Evolutionary conservation across 2,797 vertebrate species (phyloP), one percentile per base, ranked within the genome.

Genomic region (Enteromius fasciolatus): DNA sequence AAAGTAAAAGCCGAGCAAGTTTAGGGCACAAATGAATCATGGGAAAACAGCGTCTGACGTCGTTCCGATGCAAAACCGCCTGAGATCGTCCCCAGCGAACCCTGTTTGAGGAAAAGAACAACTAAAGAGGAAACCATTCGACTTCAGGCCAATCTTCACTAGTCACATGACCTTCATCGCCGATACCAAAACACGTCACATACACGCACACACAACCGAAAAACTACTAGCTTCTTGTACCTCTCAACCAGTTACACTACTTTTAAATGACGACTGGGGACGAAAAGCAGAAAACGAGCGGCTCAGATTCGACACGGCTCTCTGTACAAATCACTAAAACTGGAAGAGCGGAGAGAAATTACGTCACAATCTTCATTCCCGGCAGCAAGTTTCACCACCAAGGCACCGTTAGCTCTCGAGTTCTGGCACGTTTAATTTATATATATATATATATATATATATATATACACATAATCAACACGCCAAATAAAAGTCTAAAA

Each of bases 211-310:
- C 68, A 69, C 59, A 52, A 82, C 8, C 28, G 36, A 36, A 84
- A 44, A 39, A 82, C 75, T 54, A 61, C 82, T 69, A 80, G 81
- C 84, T 46, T 54, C 57, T 78, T 85, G 93, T 94, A 94, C 92
- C 93, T 92, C 93, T 90, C 90, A 86, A 93, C 91, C 90, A 90
- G 88, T 91, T 88, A 90, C 90, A 90, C 90, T 91, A 92, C 92
- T 93, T 91, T 94, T 15, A 46, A 66, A 67, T 36, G 7, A 63
- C 61, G 25, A 10, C 20, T 52, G 76, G 46, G 46, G 31, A 39
- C 44, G 9, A 41, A 75, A 50, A 54, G 6, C 11, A n/a, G 12
- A 77, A 59, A n/a, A 41, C 2, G 15, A 33, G 61, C 54, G 39
- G 78, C 78, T 72, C 78, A 72, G 67, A 80, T 80, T 31, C 50